Percentiles rank a stretch among this genome's conserved stretches.
These are phyloP conservation scores for Periphyllus acericola DNA, from an alignment of 2,888 invertebrate species.

Conservation along the genomic window DNA sequence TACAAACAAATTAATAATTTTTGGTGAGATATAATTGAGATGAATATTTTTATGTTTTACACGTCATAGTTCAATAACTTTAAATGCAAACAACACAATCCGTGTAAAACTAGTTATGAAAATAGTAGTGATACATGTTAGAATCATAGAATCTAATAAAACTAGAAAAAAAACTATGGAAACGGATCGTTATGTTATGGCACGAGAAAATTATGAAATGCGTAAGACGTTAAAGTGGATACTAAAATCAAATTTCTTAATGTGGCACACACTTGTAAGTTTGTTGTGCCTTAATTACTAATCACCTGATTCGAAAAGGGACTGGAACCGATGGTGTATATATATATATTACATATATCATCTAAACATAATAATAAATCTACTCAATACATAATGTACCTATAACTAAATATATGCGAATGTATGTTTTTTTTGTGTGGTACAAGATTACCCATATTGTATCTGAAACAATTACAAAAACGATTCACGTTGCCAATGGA, in stretches of 20 bases:
- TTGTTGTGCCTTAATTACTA: not conserved
- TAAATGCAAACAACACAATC: not conserved
- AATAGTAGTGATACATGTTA: constrained; percentile 24
- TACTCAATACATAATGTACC: too few species aligned
- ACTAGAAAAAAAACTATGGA: not conserved
- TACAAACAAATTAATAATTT: constrained; percentile 9
- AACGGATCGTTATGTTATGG: not conserved
- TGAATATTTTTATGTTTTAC: not conserved
- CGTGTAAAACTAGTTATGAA: constrained; percentile 11
- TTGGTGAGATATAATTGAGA: not conserved
- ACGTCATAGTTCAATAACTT: not conserved
- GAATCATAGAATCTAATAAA: not conserved
- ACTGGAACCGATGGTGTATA: too few species aligned
- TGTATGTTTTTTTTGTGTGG: not conserved
- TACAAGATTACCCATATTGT: not conserved
- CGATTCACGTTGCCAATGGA: not conserved
- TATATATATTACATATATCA: too few species aligned
- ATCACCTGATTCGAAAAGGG: too few species aligned
- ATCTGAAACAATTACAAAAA: constrained; percentile 28
- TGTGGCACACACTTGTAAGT: not conserved
- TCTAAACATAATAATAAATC: not conserved
- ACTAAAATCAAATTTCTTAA: not conserved
- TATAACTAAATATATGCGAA: not conserved
- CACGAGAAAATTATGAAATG: not conserved
- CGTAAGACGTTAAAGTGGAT: too few species aligned